These are phyloP conservation scores for Drosophila nannoptera DNA, from an alignment of 1,140 invertebrate genomes.

Conservation along the genomic window DNA sequence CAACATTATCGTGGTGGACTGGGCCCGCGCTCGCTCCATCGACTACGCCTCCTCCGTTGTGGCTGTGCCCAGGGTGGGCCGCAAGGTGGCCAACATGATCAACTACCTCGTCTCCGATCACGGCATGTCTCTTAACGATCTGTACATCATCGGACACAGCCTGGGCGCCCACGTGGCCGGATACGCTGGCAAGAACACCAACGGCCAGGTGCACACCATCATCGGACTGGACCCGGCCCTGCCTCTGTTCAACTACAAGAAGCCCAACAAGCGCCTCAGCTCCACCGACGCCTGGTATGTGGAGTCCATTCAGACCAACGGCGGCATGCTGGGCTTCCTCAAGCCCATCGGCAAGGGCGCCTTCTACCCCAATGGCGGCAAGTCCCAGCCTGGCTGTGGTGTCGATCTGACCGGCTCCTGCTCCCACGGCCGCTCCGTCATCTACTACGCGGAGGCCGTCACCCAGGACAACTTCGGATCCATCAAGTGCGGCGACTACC, in stretches of 20 bases:
- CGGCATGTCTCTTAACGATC: slow-evolving; percentile 58
- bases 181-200: slow-evolving; percentile 79
- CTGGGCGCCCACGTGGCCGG: slow-evolving; percentile 80
- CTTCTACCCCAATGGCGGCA: slow-evolving; percentile 81
- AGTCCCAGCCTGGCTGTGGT: slow-evolving; percentile 81
- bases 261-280: slow-evolving; percentile 72
- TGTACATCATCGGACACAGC: slow-evolving; percentile 78
- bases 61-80: slow-evolving; percentile 68
- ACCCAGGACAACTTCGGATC: slow-evolving; percentile 52
- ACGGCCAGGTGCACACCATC: slow-evolving; percentile 65
- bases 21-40: slow-evolving; percentile 80
- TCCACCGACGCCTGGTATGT: slow-evolving; percentile 75
- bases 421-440: slow-evolving; percentile 80
- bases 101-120: slow-evolving; percentile 67
- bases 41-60: slow-evolving; percentile 79
- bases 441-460: slow-evolving; percentile 81
- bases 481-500: slow-evolving; percentile 55
- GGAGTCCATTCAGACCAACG: slow-evolving; percentile 82
- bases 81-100: slow-evolving; percentile 71
- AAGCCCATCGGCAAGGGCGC: slow-evolving; percentile 80
- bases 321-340: slow-evolving; percentile 79
- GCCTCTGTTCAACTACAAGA: slow-evolving; percentile 72
- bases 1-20: slow-evolving; percentile 83
- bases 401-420: slow-evolving; percentile 77
- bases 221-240: slow-evolving; percentile 80